Percentiles rank a stretch among this genome's conserved stretches.
These are phyloP conservation scores for Drosophila buzzatii DNA, from an alignment of 2,888 invertebrate genomes.

Conservation along the genomic window DNA sequence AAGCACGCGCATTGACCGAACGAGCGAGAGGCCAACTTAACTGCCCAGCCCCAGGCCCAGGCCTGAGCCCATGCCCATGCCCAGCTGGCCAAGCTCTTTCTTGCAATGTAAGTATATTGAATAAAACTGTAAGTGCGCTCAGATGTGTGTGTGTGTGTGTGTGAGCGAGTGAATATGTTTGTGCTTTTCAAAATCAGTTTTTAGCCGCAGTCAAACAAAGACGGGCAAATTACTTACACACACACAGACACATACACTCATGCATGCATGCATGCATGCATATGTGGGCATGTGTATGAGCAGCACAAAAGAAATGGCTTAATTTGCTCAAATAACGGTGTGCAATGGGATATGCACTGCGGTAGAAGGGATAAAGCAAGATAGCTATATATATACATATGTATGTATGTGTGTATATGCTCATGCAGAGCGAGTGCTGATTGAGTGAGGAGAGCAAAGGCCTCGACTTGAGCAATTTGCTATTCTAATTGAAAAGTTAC, in stretches of 20 bases:
- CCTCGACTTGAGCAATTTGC: conserved; percentile 42
- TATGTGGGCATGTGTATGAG: conserved; percentile 16
- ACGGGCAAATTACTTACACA: conserved; percentile 15
- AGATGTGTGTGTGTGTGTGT: conserved; percentile 10
- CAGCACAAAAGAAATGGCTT: conserved; percentile 58
- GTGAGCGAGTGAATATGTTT: conserved; percentile 3
- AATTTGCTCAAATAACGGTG: conserved; percentile 47
- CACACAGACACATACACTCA: not conserved
- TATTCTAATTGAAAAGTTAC: conserved; percentile 66
- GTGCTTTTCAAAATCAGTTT: conserved; percentile 35
- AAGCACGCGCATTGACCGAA: conserved; percentile 72
- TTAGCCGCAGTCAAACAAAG: conserved; percentile 26
- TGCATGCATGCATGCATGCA: not conserved
- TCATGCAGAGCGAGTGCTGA: not conserved
- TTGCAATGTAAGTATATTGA: conserved; percentile 37
- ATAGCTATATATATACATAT: not conserved
- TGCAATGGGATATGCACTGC: conserved; percentile 25
- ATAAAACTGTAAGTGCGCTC: conserved; percentile 2
- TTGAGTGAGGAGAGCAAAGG: conserved; percentile 15
- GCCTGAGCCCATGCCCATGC: conserved; percentile 22
- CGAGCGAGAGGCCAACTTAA: conserved; percentile 52
- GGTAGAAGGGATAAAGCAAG: conserved; percentile 6
- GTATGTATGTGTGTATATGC: not conserved
- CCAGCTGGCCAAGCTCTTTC: conserved; percentile 47
- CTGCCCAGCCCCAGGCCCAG: conserved; percentile 36